Conservation (phyloP, 2,113 vertebrate genomes). For the Columba livia region DNA sequence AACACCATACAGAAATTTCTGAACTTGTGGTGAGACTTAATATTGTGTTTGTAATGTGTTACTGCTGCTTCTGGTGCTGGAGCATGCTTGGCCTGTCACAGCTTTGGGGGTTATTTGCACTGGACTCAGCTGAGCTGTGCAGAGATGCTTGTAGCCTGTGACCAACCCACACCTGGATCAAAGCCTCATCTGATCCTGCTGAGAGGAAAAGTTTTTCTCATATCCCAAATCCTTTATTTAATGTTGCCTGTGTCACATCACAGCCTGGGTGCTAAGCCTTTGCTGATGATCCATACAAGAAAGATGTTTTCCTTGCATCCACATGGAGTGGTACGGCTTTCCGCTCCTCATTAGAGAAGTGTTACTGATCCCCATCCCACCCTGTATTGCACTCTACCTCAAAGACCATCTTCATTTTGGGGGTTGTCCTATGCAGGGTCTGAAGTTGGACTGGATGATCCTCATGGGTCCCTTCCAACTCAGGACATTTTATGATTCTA, state of each 20-base stretch:
- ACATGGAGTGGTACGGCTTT: background rate
- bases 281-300: background rate
- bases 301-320: background rate
- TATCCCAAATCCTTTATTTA: background rate
- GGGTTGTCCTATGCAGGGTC: no score
- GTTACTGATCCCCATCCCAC: background rate
- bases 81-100: background rate
- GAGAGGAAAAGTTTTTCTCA: background rate
- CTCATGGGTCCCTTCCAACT: no score
- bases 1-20: background rate
- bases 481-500: background rate
- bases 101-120: background rate
- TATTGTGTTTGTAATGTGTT: background rate
- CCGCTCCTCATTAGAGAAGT: background rate
- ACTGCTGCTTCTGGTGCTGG: background rate
- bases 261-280: background rate
- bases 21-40: background rate
- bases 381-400: background rate
- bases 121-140: accelerated
- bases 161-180: background rate
- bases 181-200: background rate
- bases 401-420: background rate
- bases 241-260: background rate
- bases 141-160: background rate
- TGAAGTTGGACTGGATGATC: no score